Conservation (phyloP, 1,140 invertebrate species). For the Batillaria attramentaria region DNA sequence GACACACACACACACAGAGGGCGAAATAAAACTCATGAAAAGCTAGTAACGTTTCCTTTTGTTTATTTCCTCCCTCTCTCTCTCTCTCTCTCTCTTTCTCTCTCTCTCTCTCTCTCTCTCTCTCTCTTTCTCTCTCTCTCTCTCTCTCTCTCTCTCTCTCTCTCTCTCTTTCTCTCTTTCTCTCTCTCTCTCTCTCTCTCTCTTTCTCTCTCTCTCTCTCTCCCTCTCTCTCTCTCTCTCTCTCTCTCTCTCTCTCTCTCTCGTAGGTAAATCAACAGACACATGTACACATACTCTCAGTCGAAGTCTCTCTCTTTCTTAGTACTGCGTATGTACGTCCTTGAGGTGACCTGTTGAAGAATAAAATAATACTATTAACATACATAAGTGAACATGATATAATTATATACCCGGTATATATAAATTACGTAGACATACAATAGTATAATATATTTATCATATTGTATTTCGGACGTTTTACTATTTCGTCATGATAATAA, state of each 20-base stretch:
- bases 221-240: constrained; percentile 5
- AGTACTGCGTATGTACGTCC: too few relatives aligned
- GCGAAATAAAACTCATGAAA: neutral
- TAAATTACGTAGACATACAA: too few relatives aligned
- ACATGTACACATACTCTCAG: too few relatives aligned
- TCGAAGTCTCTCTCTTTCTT: too few relatives aligned
- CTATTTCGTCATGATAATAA: too few relatives aligned
- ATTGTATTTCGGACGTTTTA: too few relatives aligned
- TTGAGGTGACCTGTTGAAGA: too few relatives aligned
- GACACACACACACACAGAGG: neutral
- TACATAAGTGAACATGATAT: too few relatives aligned
- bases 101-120: neutral
- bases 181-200: constrained; percentile 1
- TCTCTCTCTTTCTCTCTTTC: neutral
- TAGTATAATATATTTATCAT: too few relatives aligned
- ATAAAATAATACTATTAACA: too few relatives aligned
- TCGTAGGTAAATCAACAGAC: too few relatives aligned
- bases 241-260: neutral
- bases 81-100: neutral
- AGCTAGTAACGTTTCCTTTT: neutral
- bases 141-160: neutral
- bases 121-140: neutral
- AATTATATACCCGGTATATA: too few relatives aligned
- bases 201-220: neutral
- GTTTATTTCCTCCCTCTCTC: neutral